Evolutionary conservation across 1,140 invertebrate genomes (phyloP).

Genomic region (Bombus haemorrhoidalis): DNA sequence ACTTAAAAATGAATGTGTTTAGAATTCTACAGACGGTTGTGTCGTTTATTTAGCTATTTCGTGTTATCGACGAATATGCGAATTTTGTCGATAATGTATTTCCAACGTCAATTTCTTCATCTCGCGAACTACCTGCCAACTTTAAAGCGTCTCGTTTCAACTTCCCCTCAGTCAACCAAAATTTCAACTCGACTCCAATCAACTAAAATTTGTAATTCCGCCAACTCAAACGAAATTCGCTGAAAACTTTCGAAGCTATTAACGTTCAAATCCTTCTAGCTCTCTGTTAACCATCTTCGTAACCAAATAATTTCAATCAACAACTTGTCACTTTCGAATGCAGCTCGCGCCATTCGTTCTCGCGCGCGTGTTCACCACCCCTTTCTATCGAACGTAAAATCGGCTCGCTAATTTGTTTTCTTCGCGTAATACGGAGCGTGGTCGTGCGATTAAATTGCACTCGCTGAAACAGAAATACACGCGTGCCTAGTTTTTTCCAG

Average conservation of each 20-base stretch:
- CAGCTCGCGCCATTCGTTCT: too few relatives aligned
- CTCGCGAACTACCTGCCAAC: neutral
- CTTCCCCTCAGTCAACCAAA: neutral
- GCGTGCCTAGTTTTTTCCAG: neutral
- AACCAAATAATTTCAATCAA: conserved; percentile 18
- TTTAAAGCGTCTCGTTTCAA: neutral
- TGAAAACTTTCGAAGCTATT: conserved; percentile 4
- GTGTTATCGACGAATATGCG: too few relatives aligned
- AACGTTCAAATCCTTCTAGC: conserved; percentile 8
- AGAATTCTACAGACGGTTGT: too few relatives aligned
- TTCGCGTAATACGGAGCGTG: neutral
- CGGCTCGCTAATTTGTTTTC: conserved; percentile 24
- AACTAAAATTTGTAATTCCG: conserved; percentile 10
- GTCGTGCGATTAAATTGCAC: conserved; percentile 47
- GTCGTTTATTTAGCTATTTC: too few relatives aligned
- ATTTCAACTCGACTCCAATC: neutral
- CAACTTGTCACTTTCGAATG: conserved; percentile 18
- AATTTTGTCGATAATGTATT: too few relatives aligned
- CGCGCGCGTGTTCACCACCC: neutral
- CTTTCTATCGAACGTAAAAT: neutral
- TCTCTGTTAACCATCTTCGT: neutral
- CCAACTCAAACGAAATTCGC: conserved; percentile 5
- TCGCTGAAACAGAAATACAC: neutral
- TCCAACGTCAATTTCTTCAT: neutral
- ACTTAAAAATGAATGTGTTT: too few relatives aligned